phyloP scores from a whole-genome alignment of 2,797 vertebrate species.

The Myotis pilosus region DNA sequence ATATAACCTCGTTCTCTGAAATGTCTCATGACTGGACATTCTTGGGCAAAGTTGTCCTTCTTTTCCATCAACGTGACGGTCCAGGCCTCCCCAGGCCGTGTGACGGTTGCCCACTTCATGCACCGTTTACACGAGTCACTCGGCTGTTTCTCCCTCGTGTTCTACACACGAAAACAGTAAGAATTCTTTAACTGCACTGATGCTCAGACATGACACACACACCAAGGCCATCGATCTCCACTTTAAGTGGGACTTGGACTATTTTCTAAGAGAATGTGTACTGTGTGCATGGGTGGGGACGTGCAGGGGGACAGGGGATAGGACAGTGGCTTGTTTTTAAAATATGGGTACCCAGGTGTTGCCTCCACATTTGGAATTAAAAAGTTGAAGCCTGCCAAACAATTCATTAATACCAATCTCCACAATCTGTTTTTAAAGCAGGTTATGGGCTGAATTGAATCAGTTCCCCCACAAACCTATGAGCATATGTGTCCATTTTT shows the following conservation, averaged over 20 bases:
- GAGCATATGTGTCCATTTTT: rapidly evolving
- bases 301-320: rapidly evolving
- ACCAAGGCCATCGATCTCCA: neutral
- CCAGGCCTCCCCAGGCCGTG: neutral
- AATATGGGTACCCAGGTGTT: rapidly evolving
- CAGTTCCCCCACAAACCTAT: neutral
- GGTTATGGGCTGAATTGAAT: neutral
- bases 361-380: neutral
- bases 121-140: neutral
- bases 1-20: no score
- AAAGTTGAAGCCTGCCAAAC: neutral
- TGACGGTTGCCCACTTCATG: neutral
- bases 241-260: rapidly evolving
- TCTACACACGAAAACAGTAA: neutral
- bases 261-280: neutral
- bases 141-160: neutral
- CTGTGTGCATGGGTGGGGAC: neutral
- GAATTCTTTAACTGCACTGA: neutral
- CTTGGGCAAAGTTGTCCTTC: neutral
- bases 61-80: neutral
- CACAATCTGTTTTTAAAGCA: neutral
- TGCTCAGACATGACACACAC: neutral
- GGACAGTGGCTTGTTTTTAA: neutral
- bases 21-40: neutral
- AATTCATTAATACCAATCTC: no score